Conservation (phyloP, 2,888 invertebrate species). For the Enoplolaimus lenunculus region DNA sequence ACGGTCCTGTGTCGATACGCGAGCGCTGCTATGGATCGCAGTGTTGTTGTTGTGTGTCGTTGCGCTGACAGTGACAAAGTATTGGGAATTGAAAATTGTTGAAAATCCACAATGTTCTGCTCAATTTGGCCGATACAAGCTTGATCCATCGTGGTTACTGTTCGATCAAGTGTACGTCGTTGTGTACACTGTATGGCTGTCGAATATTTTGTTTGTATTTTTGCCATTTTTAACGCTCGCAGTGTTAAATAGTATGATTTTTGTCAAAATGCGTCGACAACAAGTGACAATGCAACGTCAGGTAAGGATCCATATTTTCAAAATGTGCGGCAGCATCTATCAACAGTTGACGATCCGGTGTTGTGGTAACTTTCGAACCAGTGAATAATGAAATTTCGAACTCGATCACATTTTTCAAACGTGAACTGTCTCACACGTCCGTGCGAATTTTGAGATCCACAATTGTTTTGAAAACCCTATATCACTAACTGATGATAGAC, state of each 20-base stretch:
- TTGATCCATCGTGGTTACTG: neutral
- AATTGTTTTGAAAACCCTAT: too few species aligned
- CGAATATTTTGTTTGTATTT: constrained; percentile 79
- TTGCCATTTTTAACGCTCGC: constrained; percentile 76
- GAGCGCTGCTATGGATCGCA: neutral
- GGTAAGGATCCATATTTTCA: too few species aligned
- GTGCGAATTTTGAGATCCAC: too few species aligned
- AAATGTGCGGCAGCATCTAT: too few species aligned
- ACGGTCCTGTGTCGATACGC: neutral
- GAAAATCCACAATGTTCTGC: neutral
- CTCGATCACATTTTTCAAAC: too few species aligned
- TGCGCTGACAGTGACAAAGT: constrained; percentile 5
- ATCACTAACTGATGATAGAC: too few species aligned
- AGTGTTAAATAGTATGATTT: constrained; percentile 71
- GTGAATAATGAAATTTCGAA: too few species aligned
- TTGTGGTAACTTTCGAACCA: too few species aligned
- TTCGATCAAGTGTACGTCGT: constrained; percentile 41
- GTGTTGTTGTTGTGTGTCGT: neutral
- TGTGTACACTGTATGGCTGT: constrained; percentile 83
- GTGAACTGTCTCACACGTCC: too few species aligned
- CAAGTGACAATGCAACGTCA: neutral
- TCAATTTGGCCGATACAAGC: neutral
- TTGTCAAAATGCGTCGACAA: neutral
- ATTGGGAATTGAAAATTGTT: constrained; percentile 4
- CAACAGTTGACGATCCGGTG: too few species aligned